Conservation (phyloP, 2,888 invertebrate species). For the Lithophane leautieri region DNA sequence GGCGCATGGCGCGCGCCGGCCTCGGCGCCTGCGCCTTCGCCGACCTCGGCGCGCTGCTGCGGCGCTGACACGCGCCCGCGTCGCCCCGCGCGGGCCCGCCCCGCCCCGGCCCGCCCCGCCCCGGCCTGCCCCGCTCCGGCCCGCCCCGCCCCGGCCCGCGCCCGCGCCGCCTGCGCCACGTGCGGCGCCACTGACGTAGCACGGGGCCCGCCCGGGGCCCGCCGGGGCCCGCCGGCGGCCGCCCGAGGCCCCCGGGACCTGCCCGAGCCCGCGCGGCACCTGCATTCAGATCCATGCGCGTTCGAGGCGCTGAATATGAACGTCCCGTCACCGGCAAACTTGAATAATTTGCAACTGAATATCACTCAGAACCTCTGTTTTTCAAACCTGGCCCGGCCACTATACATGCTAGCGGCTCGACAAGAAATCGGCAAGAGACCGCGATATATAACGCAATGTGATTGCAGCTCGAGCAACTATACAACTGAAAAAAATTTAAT, state of each 20-base stretch:
- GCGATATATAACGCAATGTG: background rate
- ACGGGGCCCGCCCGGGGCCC: background rate
- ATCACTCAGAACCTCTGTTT: background rate
- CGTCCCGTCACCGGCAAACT: too few species aligned
- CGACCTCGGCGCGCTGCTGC: constrained; percentile 86
- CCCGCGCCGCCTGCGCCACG: background rate
- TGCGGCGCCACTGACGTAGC: too few species aligned
- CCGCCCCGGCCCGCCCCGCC: background rate
- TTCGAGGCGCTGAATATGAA: rapidly evolving
- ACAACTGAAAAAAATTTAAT: background rate
- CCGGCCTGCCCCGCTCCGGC: background rate
- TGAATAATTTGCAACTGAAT: too few species aligned
- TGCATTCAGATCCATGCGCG: background rate
- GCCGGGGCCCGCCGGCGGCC: too few species aligned
- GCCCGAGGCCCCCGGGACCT: too few species aligned
- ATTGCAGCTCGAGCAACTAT: background rate
- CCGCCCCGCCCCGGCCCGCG: too few species aligned
- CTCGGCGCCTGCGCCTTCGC: constrained; percentile 99
- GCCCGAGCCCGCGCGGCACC: too few species aligned
- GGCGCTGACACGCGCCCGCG: background rate
- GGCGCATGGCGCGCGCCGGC: constrained; percentile 96
- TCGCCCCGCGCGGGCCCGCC: background rate
- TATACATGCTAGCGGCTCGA: rapidly evolving
- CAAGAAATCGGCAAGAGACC: background rate
- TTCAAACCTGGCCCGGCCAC: background rate